Percentiles rank a stretch among this genome's conserved stretches.
These are phyloP conservation scores for Protaetia brevitarsis DNA, from an alignment of 1,140 invertebrate species.

Conservation along the genomic window DNA sequence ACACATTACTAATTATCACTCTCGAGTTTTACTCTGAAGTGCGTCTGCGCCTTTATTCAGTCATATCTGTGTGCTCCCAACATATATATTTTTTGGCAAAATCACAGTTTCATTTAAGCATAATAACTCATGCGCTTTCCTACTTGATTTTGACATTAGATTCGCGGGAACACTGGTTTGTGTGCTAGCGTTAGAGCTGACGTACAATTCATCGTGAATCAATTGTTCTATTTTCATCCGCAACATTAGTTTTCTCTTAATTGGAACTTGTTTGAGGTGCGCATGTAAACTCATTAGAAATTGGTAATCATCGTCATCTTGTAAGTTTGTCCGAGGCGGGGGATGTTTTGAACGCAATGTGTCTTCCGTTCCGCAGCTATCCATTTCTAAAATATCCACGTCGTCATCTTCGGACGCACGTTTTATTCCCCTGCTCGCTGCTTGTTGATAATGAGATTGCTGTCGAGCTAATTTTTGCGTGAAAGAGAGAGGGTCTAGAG, in stretches of 20 bases:
- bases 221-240: conserved; percentile 29
- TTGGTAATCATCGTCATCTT: conserved; percentile 29
- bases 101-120: not conserved
- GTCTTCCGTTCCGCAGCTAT: not conserved
- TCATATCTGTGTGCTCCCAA: no score
- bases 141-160: not conserved
- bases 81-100: not conserved
- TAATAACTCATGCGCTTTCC: not conserved
- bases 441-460: not conserved
- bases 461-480: not conserved
- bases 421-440: not conserved
- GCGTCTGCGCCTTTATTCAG: no score
- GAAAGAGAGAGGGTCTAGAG: conserved; percentile 10
- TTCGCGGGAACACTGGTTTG: conserved; percentile 5
- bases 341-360: not conserved
- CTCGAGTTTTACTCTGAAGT: no score
- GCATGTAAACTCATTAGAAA: conserved; percentile 28
- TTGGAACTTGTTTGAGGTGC: conserved; percentile 27
- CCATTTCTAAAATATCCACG: conserved; percentile 18
- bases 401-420: not conserved
- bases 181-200: not conserved
- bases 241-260: conserved; percentile 24
- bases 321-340: not conserved
- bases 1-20: no score
- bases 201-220: conserved; percentile 27